Percentiles rank a stretch among this genome's conserved stretches.
phyloP scores from a whole-genome alignment of 2,888 invertebrate species.

The Thera obeliscata region DNA sequence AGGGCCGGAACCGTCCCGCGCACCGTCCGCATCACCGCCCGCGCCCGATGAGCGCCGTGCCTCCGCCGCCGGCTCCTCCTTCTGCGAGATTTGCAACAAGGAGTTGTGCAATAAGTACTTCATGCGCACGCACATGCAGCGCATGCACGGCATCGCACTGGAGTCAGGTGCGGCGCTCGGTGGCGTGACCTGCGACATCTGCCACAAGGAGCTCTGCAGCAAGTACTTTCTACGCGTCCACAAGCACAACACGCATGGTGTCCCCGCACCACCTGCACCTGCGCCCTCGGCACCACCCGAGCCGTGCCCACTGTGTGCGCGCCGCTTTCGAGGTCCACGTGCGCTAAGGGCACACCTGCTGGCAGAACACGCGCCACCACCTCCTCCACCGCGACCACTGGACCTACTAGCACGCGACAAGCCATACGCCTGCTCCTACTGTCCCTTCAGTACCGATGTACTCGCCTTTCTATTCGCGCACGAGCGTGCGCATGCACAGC shows the following conservation, averaged over 20 bases:
- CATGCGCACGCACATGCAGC: constrained; percentile 99
- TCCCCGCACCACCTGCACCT: constrained; percentile 92
- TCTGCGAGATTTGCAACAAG: constrained; percentile 99
- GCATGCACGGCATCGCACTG: constrained; percentile 98
- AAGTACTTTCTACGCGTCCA: constrained; percentile 99
- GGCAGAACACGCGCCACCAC: constrained; percentile 91
- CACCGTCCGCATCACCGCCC: constrained; percentile 71
- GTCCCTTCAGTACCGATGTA: constrained; percentile 94
- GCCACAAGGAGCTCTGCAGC: constrained; percentile 98
- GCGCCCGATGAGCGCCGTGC: constrained; percentile 81
- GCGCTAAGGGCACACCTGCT: constrained; percentile 94
- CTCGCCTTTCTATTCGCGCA: constrained; percentile 96
- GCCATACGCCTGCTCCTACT: constrained; percentile 95
- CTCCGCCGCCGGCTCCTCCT: constrained; percentile 89
- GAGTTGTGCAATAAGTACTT: constrained; percentile 99
- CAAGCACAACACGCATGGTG: constrained; percentile 98
- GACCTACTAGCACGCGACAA: constrained; percentile 86
- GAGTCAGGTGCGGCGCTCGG: constrained; percentile 96
- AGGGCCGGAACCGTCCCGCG: constrained; percentile 60
- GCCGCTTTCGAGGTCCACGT: constrained; percentile 94
- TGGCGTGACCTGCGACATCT: constrained; percentile 98
- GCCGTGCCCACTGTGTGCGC: constrained; percentile 92
- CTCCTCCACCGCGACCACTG: constrained; percentile 78
- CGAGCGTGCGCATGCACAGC: constrained; percentile 91
- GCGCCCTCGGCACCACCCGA: constrained; percentile 74